Evolutionary conservation across 1,140 invertebrate species (phyloP), one percentile per base, ranked within the genome.

Genomic region (Brachionus koreanus): DNA sequence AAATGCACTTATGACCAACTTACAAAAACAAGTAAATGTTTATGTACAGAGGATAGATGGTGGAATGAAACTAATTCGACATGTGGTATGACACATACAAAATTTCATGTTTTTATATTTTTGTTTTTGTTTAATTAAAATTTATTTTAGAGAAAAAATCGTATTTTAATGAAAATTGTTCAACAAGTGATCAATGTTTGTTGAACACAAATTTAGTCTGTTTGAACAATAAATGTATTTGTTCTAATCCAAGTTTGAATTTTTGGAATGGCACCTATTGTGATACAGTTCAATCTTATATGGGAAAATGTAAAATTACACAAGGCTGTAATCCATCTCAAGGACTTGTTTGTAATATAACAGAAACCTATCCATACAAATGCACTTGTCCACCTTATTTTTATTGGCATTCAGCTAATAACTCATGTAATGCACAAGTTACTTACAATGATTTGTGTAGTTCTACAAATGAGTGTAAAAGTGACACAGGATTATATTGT

Each of bases 181-280:
- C 10, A 3, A 10, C 29, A 42, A 61, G 46, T 42, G 12, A 57
- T 9, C 49, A 79, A 7, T 79, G 76, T 35, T 3, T 6, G 16
- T 57, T 25, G n/a, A 25, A 57, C 13, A 61, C 16, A 23, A 79
- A 79, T 65, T 61, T 79, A 65, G 23, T 33, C 10, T 79, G 76
- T 65, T 42, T 79, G 49, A 42, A 3, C 19, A 39, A 37, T 9
- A 57, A 65, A 65, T 79, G 76, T 35, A 19, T 37, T 23, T 79
- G 76, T 65, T 79, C 49, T 16, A 16, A 49, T 77, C 2, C 76
- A 37, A 77, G 25, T 39, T 10, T 37, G 5, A 25, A 23, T 37
- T 79, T 61, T 65, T 79, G 76, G 76, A 79, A 79, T 43, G 76
- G 76, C 0, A 79, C 76, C 33, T 79, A 35, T 65, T 79, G 76